phyloP scores from a whole-genome alignment of 2,797 vertebrate genomes.

The Phoebastria nigripes region DNA sequence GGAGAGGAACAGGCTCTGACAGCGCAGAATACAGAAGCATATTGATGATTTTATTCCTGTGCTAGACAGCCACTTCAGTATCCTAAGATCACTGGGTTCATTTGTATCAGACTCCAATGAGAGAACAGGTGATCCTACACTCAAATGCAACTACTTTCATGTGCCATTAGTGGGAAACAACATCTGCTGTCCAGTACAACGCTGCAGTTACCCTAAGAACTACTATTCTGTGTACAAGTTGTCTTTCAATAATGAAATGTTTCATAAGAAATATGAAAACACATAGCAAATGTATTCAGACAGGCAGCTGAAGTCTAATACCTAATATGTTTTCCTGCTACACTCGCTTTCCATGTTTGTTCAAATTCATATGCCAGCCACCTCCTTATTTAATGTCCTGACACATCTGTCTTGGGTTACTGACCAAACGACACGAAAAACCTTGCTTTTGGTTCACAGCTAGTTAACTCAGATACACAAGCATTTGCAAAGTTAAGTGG shows the following conservation, averaged over 20 bases:
- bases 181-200: neutral
- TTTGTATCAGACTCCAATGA: accelerated
- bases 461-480: neutral
- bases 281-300: neutral
- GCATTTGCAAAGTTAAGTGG: neutral
- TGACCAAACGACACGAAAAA: neutral
- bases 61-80: neutral
- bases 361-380: neutral
- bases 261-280: neutral
- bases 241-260: neutral
- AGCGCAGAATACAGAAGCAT: neutral
- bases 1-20: neutral
- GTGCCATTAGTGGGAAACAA: neutral
- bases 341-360: accelerated
- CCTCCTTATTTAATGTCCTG: neutral
- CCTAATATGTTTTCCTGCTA: neutral
- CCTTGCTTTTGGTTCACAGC: neutral
- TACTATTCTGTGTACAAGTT: neutral
- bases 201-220: neutral
- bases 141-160: neutral
- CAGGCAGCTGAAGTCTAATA: neutral
- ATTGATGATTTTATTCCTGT: neutral
- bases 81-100: neutral
- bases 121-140: neutral
- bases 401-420: neutral